Conservation (phyloP, 1,140 invertebrate species). For the Musca vetustissima region DNA sequence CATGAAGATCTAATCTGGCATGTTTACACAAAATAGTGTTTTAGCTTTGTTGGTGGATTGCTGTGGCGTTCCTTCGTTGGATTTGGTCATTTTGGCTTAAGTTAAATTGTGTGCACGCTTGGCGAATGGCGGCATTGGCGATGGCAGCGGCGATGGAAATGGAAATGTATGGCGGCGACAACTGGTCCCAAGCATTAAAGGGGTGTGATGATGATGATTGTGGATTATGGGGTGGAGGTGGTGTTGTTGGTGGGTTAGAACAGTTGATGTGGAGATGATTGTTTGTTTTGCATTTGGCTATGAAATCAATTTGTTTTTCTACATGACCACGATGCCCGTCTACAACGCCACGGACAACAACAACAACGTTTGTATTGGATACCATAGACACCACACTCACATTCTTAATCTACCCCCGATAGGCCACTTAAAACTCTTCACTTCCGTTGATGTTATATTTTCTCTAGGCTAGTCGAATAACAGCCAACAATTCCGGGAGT, state of each 20-base stretch:
- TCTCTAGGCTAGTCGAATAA: no score
- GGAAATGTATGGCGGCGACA: no score
- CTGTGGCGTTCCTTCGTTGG: background rate
- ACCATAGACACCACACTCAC: background rate
- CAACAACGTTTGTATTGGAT: background rate
- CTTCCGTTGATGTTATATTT: no score
- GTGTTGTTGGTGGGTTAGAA: background rate
- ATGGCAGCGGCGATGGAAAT: no score
- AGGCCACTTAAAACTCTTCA: no score
- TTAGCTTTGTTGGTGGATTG: background rate
- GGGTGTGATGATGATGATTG: no score
- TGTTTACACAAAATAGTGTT: conserved; percentile 10
- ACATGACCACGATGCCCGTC: background rate
- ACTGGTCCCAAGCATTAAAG: no score
- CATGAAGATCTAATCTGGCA: conserved; percentile 19
- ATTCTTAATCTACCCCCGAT: no score
- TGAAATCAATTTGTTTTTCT: conserved; percentile 21
- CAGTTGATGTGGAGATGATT: background rate
- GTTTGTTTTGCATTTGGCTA: conserved; percentile 15
- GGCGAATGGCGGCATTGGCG: no score
- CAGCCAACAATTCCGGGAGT: no score
- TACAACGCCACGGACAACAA: background rate
- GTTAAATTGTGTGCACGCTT: conserved; percentile 7
- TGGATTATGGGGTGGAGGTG: no score
- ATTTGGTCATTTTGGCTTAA: conserved; percentile 11